Conservation (phyloP, 37 sponge, comb jelly and placozoan species). For the Sycon ciliatum region DNA sequence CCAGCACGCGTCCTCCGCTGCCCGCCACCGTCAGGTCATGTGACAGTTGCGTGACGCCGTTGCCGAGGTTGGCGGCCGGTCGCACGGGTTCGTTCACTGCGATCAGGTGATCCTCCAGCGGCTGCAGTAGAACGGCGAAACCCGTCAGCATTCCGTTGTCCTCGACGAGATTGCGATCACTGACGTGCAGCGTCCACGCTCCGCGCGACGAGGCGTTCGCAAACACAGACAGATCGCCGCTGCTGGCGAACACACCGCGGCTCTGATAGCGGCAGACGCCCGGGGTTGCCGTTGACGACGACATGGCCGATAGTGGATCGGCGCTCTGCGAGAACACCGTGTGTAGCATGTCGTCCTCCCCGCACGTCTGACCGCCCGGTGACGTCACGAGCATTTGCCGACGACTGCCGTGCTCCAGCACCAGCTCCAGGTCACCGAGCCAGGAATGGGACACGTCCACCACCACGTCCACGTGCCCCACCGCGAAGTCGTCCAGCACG, state of each 20-base stretch:
- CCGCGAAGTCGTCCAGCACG: slow-evolving; percentile 23
- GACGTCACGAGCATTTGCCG: slow-evolving; percentile 46
- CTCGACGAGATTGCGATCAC: slow-evolving; percentile 46
- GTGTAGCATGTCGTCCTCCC: slow-evolving; percentile 43
- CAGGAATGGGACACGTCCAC: slow-evolving; percentile 81
- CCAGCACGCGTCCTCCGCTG: slow-evolving; percentile 58
- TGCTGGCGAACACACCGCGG: slow-evolving; percentile 60
- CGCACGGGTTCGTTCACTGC: too few species aligned
- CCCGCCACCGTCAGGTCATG: slow-evolving; percentile 34
- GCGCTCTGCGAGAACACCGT: too few species aligned
- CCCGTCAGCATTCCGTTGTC: slow-evolving; percentile 63
- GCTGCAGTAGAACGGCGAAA: slow-evolving; percentile 73
- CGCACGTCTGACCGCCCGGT: slow-evolving; percentile 65
- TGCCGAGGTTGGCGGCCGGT: too few species aligned
- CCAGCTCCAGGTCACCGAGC: slow-evolving; percentile 70
- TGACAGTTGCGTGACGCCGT: neutral
- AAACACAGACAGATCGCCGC: slow-evolving; percentile 50
- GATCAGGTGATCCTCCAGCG: slow-evolving; percentile 49
- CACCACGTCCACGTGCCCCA: slow-evolving; percentile 61
- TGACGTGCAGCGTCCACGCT: slow-evolving; percentile 64
- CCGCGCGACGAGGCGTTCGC: slow-evolving; percentile 41
- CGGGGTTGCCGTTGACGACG: slow-evolving; percentile 43
- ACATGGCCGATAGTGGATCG: too few species aligned
- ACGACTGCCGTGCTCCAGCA: slow-evolving; percentile 54
- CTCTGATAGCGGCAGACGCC: slow-evolving; percentile 66